Conservation (phyloP, 1,140 invertebrate genomes). For the Stratiolaelaps scimitus region DNA sequence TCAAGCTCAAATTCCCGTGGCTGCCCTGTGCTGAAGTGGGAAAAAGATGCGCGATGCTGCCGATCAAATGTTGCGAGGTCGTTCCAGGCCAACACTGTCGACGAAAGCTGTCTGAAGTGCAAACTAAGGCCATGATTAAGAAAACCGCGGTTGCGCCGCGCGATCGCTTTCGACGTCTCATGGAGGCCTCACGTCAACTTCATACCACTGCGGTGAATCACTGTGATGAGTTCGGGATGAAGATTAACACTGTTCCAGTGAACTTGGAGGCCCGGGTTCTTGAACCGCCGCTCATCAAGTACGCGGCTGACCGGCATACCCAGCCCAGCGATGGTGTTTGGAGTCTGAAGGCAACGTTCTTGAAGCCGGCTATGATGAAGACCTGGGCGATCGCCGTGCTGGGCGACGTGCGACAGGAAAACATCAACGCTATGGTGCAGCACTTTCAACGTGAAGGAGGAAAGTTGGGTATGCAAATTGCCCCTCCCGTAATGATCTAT, state of each 20-base stretch:
- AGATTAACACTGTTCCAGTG: constrained; percentile 32
- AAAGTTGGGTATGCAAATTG: constrained; percentile 11
- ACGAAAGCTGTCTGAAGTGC: constrained; percentile 32
- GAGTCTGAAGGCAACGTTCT: neutral
- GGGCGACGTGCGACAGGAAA: neutral
- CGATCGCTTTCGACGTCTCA: constrained; percentile 36
- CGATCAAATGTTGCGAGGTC: constrained; percentile 40
- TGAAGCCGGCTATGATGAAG: constrained; percentile 3
- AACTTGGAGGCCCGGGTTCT: constrained; percentile 34
- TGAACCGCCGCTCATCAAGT: constrained; percentile 32
- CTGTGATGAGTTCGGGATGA: constrained; percentile 37
- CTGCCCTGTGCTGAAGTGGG: constrained; percentile 40
- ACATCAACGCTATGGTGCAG: neutral
- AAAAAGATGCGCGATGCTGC: constrained; percentile 37
- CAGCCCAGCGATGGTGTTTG: constrained; percentile 25
- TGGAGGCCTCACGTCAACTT: constrained; percentile 31
- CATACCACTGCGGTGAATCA: constrained; percentile 35
- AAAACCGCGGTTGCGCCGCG: constrained; percentile 37
- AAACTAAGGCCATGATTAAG: constrained; percentile 35
- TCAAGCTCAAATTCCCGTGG: constrained; percentile 35
- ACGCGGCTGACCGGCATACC: constrained; percentile 14
- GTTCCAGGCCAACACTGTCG: constrained; percentile 36
- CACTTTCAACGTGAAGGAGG: neutral
- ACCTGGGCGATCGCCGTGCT: constrained; percentile 13
- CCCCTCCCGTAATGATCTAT: neutral